These are phyloP conservation scores for Cettia cetti DNA, from an alignment of 2,113 vertebrate species.

Conservation along the genomic window DNA sequence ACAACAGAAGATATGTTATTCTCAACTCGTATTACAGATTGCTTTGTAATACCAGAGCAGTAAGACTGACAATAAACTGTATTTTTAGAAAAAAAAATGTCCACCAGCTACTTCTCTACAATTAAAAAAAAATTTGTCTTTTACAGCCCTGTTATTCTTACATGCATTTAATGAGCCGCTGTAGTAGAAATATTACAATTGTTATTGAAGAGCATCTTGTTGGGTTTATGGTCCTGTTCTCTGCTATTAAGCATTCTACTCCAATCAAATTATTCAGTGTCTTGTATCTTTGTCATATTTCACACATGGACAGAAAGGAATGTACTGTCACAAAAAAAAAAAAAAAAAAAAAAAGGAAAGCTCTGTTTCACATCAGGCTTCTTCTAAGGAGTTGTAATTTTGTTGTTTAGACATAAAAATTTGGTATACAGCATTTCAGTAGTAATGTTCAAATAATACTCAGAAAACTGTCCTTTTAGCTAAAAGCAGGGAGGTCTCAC, in stretches of 20 bases:
- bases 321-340: background rate
- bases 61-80: background rate
- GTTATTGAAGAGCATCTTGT: background rate
- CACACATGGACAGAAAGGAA: background rate
- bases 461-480: background rate
- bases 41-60: background rate
- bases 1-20: background rate
- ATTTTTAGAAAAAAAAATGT: background rate
- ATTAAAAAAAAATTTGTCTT: constrained; percentile 35
- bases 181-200: background rate
- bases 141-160: background rate
- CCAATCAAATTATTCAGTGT: background rate
- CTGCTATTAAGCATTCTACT: background rate
- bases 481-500: background rate
- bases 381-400: background rate
- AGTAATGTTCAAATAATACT: background rate
- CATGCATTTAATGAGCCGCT: background rate
- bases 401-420: background rate
- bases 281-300: background rate
- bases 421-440: background rate
- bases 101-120: background rate
- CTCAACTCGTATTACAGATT: too few species aligned
- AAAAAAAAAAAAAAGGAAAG: background rate
- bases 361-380: background rate
- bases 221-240: background rate